Conservation (phyloP, 2,888 invertebrate species). For the Cactoblastis cactorum region DNA sequence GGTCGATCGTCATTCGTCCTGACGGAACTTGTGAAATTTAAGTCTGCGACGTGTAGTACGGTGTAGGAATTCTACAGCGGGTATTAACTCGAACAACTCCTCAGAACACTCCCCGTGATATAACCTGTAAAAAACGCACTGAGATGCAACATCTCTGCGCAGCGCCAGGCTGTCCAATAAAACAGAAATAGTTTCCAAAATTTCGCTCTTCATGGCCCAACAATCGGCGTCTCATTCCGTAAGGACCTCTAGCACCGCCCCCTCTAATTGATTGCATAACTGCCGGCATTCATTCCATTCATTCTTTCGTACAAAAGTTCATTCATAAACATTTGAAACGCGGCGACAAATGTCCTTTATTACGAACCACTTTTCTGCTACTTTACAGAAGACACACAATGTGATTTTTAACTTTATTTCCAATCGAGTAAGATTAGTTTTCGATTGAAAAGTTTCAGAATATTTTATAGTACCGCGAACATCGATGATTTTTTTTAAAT, state of each 20-base stretch:
- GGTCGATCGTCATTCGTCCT: too few species aligned
- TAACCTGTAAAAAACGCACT: too few species aligned
- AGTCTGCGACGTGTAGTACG: too few species aligned
- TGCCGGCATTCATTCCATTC: conserved; percentile 40
- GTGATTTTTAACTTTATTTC: conserved; percentile 23
- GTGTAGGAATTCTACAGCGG: too few species aligned
- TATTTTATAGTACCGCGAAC: conserved; percentile 1
- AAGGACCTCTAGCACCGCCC: conserved; percentile 43
- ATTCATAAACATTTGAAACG: conserved; percentile 49
- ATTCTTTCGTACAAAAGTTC: conserved; percentile 19
- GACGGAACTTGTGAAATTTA: too few species aligned
- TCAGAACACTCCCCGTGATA: too few species aligned
- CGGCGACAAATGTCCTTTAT: conserved; percentile 57
- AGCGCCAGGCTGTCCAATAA: too few species aligned
- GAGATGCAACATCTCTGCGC: too few species aligned
- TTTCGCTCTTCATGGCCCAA: conserved; percentile 35
- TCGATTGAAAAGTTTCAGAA: neutral
- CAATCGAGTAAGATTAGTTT: neutral
- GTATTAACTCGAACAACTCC: too few species aligned
- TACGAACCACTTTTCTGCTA: conserved; percentile 2
- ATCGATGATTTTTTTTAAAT: neutral
- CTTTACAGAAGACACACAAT: conserved; percentile 16
- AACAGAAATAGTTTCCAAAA: neutral
- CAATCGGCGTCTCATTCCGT: conserved; percentile 29
- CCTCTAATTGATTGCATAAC: conserved; percentile 73